Conservation (phyloP, 2,113 vertebrate genomes). For the Gnathonemus longibarbis region DNA sequence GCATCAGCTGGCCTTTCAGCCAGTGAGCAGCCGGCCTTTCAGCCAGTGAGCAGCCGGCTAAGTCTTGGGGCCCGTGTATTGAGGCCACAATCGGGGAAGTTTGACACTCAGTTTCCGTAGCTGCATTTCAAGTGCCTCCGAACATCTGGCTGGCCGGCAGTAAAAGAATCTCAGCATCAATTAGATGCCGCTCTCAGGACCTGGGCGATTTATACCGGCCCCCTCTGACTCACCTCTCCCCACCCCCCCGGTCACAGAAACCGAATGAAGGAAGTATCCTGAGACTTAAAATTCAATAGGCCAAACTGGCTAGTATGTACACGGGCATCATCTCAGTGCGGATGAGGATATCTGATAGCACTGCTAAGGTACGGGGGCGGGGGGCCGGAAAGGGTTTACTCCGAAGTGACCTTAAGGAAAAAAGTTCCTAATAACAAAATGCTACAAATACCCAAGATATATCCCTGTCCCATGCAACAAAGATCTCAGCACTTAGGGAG, state of each 20-base stretch:
- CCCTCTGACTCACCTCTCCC: neutral
- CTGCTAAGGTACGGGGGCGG: neutral
- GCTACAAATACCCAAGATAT: neutral
- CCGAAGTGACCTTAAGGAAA: neutral
- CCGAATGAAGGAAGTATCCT: neutral
- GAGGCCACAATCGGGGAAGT: neutral
- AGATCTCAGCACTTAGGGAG: neutral
- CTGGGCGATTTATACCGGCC: neutral
- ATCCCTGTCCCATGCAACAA: neutral
- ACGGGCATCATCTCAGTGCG: neutral
- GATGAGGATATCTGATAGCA: neutral
- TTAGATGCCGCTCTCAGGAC: neutral
- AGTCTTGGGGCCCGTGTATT: neutral
- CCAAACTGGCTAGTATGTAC: neutral
- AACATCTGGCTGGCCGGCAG: neutral
- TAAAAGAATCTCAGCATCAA: neutral
- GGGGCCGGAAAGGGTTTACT: neutral
- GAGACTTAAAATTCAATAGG: neutral
- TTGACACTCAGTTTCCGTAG: neutral
- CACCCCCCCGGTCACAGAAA: neutral
- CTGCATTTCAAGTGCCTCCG: neutral
- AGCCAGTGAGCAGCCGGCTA: neutral
- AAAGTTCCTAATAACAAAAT: neutral
- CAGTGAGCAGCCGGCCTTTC: too few species aligned
- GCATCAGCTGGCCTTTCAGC: neutral